phyloP scores from a whole-genome alignment of 2,113 vertebrate genomes.

The Hippopotamus amphibius region DNA sequence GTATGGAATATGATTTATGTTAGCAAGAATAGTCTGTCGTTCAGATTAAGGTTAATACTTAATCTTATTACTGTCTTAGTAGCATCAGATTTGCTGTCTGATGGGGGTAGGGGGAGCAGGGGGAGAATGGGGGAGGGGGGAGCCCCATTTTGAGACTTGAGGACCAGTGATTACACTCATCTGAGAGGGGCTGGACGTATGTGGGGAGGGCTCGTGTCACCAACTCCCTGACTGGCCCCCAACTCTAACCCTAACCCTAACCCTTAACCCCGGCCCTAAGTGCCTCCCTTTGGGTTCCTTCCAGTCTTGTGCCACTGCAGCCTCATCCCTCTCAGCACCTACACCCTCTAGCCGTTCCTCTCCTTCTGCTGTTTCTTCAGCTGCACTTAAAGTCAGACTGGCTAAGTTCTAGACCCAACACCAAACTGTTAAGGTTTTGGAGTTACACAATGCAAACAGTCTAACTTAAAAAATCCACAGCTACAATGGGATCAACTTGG shows the following conservation, averaged over 20 bases:
- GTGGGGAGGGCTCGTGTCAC: background rate
- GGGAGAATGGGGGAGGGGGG: background rate
- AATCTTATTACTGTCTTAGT: background rate
- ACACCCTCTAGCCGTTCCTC: background rate
- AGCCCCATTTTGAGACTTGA: background rate
- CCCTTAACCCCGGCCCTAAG: too few species aligned
- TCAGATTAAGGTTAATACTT: background rate
- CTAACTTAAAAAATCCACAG: constrained; percentile 2
- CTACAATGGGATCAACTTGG: background rate
- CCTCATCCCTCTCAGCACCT: background rate
- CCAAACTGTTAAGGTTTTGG: background rate
- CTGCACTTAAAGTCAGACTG: background rate
- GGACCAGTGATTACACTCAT: background rate
- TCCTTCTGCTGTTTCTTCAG: background rate
- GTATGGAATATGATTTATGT: background rate
- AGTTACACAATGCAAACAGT: background rate
- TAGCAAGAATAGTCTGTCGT: constrained; percentile 18
- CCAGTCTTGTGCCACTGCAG: background rate
- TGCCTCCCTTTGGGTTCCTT: background rate
- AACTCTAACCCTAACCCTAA: background rate
- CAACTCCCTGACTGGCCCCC: background rate
- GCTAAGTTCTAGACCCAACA: background rate
- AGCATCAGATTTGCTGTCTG: background rate
- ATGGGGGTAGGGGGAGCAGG: rapidly evolving
- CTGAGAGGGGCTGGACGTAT: background rate